phyloP scores from a whole-genome alignment of 2,797 vertebrate genomes.

The Serranus cabrilla region DNA sequence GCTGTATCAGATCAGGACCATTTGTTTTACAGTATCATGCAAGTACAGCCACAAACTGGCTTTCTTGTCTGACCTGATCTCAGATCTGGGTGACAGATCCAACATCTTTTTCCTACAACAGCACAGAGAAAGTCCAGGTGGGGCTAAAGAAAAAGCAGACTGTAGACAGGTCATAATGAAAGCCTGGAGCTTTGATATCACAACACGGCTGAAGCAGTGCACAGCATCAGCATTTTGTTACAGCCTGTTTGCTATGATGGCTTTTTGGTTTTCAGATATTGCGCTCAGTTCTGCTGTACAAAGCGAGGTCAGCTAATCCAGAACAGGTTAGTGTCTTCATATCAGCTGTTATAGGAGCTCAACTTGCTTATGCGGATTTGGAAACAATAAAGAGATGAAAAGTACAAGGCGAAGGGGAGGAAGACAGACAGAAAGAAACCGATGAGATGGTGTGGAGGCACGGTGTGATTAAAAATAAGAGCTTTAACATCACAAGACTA shows the following conservation, averaged over 20 bases:
- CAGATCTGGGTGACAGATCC: neutral
- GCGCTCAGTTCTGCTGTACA: conserved; percentile 24
- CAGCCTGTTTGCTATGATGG: neutral
- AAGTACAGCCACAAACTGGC: neutral
- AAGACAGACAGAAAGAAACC: neutral
- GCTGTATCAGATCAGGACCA: neutral
- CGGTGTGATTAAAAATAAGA: conserved; percentile 63
- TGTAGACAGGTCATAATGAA: neutral
- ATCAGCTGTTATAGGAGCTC: neutral
- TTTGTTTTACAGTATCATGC: neutral
- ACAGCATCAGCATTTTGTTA: neutral
- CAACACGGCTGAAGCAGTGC: neutral
- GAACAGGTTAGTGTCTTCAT: neutral
- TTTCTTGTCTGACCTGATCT: neutral
- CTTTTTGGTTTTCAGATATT: conserved; percentile 6
- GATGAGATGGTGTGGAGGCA: conserved; percentile 66
- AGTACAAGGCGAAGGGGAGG: neutral
- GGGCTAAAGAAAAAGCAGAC: neutral
- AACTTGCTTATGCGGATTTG: neutral
- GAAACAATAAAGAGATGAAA: conserved; percentile 2
- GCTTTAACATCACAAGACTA: conserved; percentile 54
- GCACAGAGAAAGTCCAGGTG: neutral
- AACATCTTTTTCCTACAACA: neutral
- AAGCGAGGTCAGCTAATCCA: neutral
- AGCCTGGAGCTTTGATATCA: neutral